Evolutionary conservation across 30 jellyfish, hydroid and myxozoan genomes (phyloP).

Genomic region (Turritopsis dohrnii): DNA sequence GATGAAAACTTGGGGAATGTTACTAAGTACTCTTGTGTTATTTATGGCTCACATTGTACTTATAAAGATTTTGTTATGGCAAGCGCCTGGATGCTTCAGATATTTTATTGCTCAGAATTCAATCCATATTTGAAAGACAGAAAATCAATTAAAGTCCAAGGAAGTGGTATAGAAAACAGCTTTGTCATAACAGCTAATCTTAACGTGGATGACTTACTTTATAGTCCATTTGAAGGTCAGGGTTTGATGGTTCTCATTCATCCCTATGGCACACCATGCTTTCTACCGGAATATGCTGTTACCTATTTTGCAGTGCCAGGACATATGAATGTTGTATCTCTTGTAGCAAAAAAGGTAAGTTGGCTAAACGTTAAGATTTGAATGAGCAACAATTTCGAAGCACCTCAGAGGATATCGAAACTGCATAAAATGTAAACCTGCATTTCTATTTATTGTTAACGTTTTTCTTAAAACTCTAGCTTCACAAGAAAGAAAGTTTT

Average conservation of each 20-base stretch:
- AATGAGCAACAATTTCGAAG: no score
- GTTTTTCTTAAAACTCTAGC: no score
- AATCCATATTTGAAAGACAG: neutral
- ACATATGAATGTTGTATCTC: neutral
- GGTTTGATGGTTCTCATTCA: neutral
- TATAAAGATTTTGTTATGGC: neutral
- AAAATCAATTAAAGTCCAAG: neutral
- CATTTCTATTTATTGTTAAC: no score
- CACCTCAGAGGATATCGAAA: no score
- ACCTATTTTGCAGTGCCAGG: neutral
- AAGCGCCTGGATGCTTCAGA: neutral
- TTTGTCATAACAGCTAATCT: neutral
- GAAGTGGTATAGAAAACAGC: neutral
- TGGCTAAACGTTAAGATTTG: no score
- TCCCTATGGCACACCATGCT: neutral
- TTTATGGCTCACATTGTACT: neutral
- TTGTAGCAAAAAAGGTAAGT: neutral
- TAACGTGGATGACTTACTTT: neutral
- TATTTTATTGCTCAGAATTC: neutral
- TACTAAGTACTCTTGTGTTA: neutral
- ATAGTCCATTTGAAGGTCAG: neutral
- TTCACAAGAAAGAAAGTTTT: no score
- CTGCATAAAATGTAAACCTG: no score
- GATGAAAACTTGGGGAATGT: neutral
- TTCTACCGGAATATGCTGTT: neutral